Evolutionary conservation across 2,888 invertebrate species (phyloP), one percentile per base, ranked within the genome.

Genomic region (Catocala fraxini): DNA sequence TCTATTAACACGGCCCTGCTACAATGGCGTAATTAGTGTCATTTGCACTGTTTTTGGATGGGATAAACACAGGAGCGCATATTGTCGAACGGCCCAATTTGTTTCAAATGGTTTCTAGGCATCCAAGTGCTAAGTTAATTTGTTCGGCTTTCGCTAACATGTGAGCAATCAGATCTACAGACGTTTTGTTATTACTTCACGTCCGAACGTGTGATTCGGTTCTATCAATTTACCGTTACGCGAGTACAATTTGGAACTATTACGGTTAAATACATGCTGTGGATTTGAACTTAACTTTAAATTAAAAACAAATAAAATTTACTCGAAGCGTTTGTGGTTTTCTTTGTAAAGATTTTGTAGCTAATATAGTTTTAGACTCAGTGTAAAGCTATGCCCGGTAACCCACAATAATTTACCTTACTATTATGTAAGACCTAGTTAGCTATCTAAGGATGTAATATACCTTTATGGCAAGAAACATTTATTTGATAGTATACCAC

Each of bases 41-140:
- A 90, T 93, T 93, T 88, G 92, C 92, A 92, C 92, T 92, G 84
- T 92, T 92, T 91, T 91, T 89, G 91, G 90, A 90, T 83, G 91
- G 91, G 93, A 93, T 93, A 89, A 92, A 93, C 91, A 92, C 86
- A 89, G 87, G 83, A 85, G 85, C 79, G 84, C 84, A 89, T 85
- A 89, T 88, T 93, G 92, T 91, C 88, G 89, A 87, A 73, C 83
- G 70, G 81, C 80, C 79, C 84, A 89, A 92, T 93, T 93, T 91
- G 91, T 86, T 88, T 85, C 90, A 91, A 93, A 92, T 92, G 87
- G 89, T 89, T 84, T 83, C 82, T 81, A 83, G 81, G 84, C 81
- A 84, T 81, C 73, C 76, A 85, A 74, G 92, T 93, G 93, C 89
- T 94, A 93, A 93, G 88, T 93, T 89, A 91, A 93, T 93, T 93